Base-by-base conservation (phyloP, 2,888 invertebrate species). In the Eupithecia centaureata region DNA sequence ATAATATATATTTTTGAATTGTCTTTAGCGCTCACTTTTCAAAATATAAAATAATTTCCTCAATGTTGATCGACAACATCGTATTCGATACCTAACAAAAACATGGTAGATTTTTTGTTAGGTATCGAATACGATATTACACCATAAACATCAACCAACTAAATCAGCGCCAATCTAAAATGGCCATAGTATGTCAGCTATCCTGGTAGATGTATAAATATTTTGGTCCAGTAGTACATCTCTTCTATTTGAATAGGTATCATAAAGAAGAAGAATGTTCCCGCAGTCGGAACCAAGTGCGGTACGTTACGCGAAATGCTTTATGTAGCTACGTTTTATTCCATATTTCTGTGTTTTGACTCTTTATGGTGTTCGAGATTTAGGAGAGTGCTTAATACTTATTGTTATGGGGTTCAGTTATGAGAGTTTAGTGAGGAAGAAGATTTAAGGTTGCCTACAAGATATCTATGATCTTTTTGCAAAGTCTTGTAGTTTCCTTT, bases 191-290 rank as follows among this genome's bases (percentile, higher is more conserved):
- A 18, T 8, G 1, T 3, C 30, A 28, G 28, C 47, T 38, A 30
- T 25, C n/a, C 32, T 5, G 0, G 10, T 10, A 33, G n/a, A 28
- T 12, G 12, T 32, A 18, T n/a, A 18, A 10, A 18, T 51, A 25
- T 38, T 10, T 52, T 10, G 12, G 51, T 66, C 69, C 63, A 47
- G 61, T 38, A 30, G 25, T 33, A 57, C 33, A 28, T n/a, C 35
- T 38, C 64, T 73, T 63, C 28, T 47, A 76, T 76, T 76, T 77
- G 79, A 79, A 82, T 81, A 81, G 84, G 82, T 83, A 84, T 87
- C 88, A 88, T 92, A 91, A 91, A 91, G 89, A 90, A 90, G 87
- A 91, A 82, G 87, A 86, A 92, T 90, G 90, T 79, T 75, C 73
- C 81, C 83, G 74, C 85, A 82, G 84, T 80, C 83, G 80, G 82